Conservation (phyloP, 2,888 invertebrate species). For the Caenorhabditis sp. region DNA sequence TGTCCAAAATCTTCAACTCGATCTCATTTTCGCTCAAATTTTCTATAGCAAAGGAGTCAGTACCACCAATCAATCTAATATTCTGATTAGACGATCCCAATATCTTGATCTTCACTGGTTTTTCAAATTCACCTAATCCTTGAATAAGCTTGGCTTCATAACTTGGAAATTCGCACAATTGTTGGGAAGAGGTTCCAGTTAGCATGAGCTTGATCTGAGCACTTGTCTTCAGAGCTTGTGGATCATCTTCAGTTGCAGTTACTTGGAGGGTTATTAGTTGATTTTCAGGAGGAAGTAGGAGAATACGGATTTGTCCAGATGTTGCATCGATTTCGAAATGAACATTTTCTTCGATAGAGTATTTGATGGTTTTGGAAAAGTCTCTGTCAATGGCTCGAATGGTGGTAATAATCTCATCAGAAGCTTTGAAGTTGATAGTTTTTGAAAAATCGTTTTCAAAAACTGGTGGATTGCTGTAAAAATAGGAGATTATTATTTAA, state of each 20-base stretch:
- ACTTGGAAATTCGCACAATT: slow-evolving; percentile 30
- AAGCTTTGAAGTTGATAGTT: background rate
- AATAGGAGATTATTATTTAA: too few species aligned
- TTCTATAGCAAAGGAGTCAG: slow-evolving; percentile 16
- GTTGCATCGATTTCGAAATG: slow-evolving; percentile 30
- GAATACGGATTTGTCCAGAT: slow-evolving; percentile 34
- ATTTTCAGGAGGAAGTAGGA: background rate
- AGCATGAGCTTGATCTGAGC: slow-evolving; percentile 6
- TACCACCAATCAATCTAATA: slow-evolving; percentile 29
- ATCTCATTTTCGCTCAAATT: slow-evolving; percentile 3
- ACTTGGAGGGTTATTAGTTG: slow-evolving; percentile 19
- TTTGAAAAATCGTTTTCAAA: slow-evolving; percentile 37
- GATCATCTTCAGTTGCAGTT: slow-evolving; percentile 19
- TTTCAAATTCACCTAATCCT: slow-evolving; percentile 24
- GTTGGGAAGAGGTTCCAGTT: background rate
- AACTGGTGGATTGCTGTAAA: slow-evolving; percentile 47
- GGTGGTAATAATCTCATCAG: slow-evolving; percentile 21
- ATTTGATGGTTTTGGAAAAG: slow-evolving; percentile 13
- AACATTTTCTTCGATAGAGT: slow-evolving; percentile 25
- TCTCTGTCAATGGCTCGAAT: slow-evolving; percentile 34
- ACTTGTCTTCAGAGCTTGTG: background rate
- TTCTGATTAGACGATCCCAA: slow-evolving; percentile 10
- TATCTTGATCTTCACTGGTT: slow-evolving; percentile 20
- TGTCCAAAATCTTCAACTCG: slow-evolving; percentile 13
- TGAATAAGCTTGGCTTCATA: slow-evolving; percentile 28